Base-by-base conservation (phyloP, 2,888 invertebrate species). In the Himalopsyche tibetana region DNA sequence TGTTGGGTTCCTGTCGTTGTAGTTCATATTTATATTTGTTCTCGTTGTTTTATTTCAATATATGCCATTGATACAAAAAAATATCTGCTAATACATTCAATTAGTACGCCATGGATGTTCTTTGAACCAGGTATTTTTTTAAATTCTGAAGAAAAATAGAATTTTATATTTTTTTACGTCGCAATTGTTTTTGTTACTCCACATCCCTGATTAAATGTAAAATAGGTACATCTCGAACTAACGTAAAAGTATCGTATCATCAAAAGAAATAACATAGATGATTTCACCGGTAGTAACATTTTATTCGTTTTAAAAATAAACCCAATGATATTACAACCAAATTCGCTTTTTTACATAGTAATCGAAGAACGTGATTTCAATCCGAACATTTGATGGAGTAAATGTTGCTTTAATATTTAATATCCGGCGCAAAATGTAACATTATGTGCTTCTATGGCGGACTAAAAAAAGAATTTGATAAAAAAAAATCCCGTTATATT, bases 361-460 rank as follows among this genome's bases (percentile, higher is more conserved):
- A 63, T 63, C 4, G 19, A 63, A 19, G 19, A 28, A 63, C 63
- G 63, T 19, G 19, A 63, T 63, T 63, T 19, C 19, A 63, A 63
- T 63, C 63, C 63, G 63, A 63, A 28, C 63, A 63, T 28, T 63
- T 51, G 28, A 19, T 28, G 5, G 63, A 19, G 63, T 63, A 63
- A 19, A 63, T 51, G 63, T 11, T n/a, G 6, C 63, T 63, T 63
- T 63, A 63, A 63, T 63, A 63, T 63, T 63, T 19, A 63, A 63
- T 19, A 63, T 63, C 63, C 63, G 63, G 63, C 63, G 19, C 2
- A 63, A 63, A 63, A 63, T 63, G 63, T 63, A 63, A 19, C 63
- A 63, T 63, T 19, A 28, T 28, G 63, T 28, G 63, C 19, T n/a
- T 63, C 63, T 63, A 63, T 63, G 19, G 63, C 63, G 63, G 11